Percentiles rank a stretch among this genome's conserved stretches.
phyloP scores from a whole-genome alignment of 2,113 vertebrate genomes.

The Cervus canadensis region DNA sequence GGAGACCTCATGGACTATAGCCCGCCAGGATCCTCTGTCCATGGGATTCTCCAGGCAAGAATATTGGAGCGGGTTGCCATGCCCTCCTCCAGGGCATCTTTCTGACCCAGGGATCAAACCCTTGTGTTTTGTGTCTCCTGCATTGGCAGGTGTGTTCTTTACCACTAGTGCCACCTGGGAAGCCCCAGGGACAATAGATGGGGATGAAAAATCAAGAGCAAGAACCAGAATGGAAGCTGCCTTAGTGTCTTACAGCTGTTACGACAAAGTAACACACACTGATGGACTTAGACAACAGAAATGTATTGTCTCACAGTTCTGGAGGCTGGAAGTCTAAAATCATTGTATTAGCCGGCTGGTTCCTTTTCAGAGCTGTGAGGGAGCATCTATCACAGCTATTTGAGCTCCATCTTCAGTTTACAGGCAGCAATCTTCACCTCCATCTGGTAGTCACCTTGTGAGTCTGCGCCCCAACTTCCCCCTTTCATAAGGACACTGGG shows the following conservation, averaged over 20 bases:
- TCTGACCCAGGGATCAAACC: neutral
- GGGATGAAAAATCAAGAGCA: too few species aligned
- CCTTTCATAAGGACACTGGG: neutral
- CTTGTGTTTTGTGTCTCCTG: neutral
- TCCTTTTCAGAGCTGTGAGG: neutral
- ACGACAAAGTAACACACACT: neutral
- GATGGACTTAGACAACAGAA: neutral
- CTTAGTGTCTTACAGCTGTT: neutral
- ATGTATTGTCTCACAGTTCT: neutral
- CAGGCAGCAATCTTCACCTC: neutral
- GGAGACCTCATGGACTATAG: accelerated
- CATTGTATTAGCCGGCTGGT: too few species aligned
- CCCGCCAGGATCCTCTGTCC: neutral
- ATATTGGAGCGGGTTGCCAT: neutral
- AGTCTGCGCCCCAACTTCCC: neutral
- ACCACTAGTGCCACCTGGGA: neutral
- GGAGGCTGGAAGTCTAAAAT: neutral
- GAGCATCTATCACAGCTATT: neutral
- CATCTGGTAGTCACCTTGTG: too few species aligned
- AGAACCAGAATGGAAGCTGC: neutral
- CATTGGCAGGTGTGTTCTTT: neutral
- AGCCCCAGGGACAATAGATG: neutral
- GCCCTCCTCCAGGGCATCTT: neutral
- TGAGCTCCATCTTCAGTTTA: neutral
- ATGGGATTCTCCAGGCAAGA: neutral